Percentiles rank a stretch among this genome's conserved stretches.
Evolutionary conservation across 2,797 vertebrate genomes (phyloP).

Genomic region (Diceros bicornis): DNA sequence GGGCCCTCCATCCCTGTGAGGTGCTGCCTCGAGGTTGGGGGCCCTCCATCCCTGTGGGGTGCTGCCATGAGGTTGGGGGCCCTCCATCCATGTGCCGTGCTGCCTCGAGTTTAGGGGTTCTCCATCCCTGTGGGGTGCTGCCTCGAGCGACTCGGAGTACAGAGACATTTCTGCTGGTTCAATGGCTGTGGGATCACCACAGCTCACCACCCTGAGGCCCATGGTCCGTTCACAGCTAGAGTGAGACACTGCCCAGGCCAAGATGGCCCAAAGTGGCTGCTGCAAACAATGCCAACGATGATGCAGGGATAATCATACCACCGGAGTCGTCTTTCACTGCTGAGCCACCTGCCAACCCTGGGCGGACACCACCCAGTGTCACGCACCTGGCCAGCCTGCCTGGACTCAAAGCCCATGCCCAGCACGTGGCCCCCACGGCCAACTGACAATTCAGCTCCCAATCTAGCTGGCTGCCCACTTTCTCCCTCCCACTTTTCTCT

Average conservation of each 20-base stretch:
- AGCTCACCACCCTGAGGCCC: not conserved
- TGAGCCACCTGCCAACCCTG: not conserved
- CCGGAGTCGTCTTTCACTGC: not conserved
- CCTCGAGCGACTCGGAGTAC: not conserved
- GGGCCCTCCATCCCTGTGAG: too few species aligned
- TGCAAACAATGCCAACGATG: fast-evolving
- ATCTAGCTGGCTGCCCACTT: not conserved
- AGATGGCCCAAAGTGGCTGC: not conserved
- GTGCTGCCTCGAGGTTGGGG: too few species aligned
- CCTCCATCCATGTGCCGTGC: too few species aligned
- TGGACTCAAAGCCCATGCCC: not conserved
- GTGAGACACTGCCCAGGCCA: not conserved
- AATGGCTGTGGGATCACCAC: not conserved
- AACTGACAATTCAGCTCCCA: not conserved
- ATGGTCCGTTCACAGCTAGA: not conserved
- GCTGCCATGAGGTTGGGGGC: too few species aligned
- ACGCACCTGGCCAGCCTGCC: not conserved
- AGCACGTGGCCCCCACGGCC: not conserved
- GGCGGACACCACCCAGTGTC: not conserved
- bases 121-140: not conserved
- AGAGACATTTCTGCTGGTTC: not conserved
- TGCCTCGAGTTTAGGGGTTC: too few species aligned
- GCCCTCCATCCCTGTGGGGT: too few species aligned
- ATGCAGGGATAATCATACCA: not conserved
- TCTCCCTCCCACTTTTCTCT: not conserved